A percentile compares a stretch with the other conserved stretches of the same genome.
These are phyloP conservation scores for Cinclus mexicanus DNA, from an alignment of 2,113 vertebrate genomes.

Conservation along the genomic window DNA sequence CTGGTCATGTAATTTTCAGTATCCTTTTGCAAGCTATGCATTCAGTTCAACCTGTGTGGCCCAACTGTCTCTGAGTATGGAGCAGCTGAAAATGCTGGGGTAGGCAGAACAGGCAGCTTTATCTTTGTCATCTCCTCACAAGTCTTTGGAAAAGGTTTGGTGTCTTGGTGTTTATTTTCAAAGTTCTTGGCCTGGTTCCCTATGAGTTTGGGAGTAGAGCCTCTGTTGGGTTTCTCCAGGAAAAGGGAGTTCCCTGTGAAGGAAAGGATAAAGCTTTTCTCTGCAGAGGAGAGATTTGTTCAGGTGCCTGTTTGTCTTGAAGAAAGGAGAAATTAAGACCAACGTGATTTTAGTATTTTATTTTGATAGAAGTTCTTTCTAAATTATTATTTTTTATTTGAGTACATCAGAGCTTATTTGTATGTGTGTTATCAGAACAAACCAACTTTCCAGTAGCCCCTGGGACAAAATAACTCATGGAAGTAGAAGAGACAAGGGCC, in stretches of 20 bases:
- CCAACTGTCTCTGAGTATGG: not conserved
- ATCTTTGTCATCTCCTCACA: not conserved
- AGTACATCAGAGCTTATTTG: not conserved
- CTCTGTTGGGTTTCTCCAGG: not conserved
- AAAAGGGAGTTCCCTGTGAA: not conserved
- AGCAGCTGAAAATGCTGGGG: not conserved
- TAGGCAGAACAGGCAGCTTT: not conserved
- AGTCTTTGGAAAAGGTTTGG: not conserved
- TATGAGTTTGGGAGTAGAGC: rapidly evolving
- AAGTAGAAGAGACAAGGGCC: not conserved
- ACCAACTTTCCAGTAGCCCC: not conserved
- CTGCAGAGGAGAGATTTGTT: not conserved
- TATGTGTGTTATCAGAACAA: not conserved
- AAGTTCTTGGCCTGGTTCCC: not conserved
- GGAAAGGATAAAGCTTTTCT: not conserved
- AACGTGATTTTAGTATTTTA: not conserved
- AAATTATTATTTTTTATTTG: not conserved
- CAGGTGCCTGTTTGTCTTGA: not conserved
- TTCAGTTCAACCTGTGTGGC: not conserved
- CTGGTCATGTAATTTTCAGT: not conserved
- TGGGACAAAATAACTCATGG: not conserved
- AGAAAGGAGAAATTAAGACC: not conserved
- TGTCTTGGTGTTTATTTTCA: not conserved
- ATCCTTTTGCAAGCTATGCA: not conserved
- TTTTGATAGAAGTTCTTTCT: not conserved